Percentiles rank a stretch among this genome's conserved stretches.
These are phyloP conservation scores for Sclerodermus sp. DNA, from an alignment of 2,888 invertebrate species.

Conservation along the genomic window DNA sequence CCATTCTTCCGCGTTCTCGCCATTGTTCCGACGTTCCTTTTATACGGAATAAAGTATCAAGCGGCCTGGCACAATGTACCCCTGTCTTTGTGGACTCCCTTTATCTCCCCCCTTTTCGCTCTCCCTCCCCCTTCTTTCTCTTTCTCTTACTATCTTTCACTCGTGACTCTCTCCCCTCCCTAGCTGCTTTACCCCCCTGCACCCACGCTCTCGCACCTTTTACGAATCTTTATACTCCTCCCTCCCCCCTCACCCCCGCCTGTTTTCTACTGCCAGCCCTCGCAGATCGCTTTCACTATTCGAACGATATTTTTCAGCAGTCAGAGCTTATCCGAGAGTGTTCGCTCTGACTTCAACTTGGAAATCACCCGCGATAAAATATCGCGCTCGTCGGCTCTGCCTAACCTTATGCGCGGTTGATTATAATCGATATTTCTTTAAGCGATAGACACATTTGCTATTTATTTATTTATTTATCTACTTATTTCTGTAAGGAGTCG, in stretches of 20 bases:
- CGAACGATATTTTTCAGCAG: no score
- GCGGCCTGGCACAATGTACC: slow-evolving; percentile 53
- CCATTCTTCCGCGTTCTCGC: slow-evolving; percentile 53
- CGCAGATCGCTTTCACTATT: no score
- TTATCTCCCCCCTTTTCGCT: slow-evolving; percentile 26
- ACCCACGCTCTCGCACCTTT: background rate
- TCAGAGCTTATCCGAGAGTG: no score
- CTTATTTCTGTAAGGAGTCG: no score
- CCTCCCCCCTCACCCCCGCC: background rate
- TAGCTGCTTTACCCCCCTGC: no score
- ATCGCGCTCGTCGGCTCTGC: no score
- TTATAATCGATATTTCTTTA: no score
- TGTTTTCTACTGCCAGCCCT: background rate
- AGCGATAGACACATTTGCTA: no score
- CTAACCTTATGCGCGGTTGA: no score
- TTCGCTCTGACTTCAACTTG: no score
- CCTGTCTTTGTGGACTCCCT: slow-evolving; percentile 43
- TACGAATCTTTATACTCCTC: background rate
- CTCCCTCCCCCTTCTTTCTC: slow-evolving; percentile 9
- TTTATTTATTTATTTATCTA: no score
- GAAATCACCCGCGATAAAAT: background rate
- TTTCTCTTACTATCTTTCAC: slow-evolving; percentile 22
- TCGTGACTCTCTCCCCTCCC: slow-evolving; percentile 1
- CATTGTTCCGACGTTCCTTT: slow-evolving; percentile 54
- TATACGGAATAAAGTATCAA: slow-evolving; percentile 56